phyloP scores from a whole-genome alignment of 1,140 invertebrate genomes.

The Antheraea mylitta region DNA sequence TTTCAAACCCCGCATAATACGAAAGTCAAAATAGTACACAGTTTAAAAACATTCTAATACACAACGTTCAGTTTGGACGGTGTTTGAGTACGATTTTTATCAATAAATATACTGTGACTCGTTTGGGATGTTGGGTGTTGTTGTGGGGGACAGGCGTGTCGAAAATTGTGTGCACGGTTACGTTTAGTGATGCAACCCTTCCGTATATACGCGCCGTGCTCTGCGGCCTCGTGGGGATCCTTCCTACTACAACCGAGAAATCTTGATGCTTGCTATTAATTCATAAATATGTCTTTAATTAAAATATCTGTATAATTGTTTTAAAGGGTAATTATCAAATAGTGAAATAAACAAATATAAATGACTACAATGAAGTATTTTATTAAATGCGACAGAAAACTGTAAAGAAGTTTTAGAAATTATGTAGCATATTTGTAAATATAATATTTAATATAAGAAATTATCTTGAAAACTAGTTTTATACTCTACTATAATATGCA shows the following conservation, averaged over 20 bases:
- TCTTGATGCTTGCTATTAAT: constrained; percentile 34
- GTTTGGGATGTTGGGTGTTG: constrained; percentile 25
- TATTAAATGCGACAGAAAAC: no score
- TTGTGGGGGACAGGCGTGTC: constrained; percentile 57
- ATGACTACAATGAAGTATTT: no score
- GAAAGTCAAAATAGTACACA: constrained; percentile 9
- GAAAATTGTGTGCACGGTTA: constrained; percentile 57
- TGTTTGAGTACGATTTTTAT: not conserved
- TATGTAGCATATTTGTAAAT: no score
- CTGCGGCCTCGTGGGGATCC: constrained; percentile 46
- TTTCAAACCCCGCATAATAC: constrained; percentile 4
- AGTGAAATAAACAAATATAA: no score
- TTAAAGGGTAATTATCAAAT: no score
- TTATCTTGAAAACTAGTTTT: no score
- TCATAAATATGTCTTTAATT: no score
- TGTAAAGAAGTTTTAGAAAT: no score
- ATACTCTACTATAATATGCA: no score
- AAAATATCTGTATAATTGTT: no score
- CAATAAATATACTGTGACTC: constrained; percentile 5
- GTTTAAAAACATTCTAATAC: constrained; percentile 1
- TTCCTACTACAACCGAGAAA: constrained; percentile 12
- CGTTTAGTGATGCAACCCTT: constrained; percentile 64
- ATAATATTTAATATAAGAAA: no score
- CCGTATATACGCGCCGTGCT: constrained; percentile 48
- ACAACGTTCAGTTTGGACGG: not conserved